Base-by-base conservation (phyloP, 2,888 invertebrate species). In the Lasioglossum zephyrum region DNA sequence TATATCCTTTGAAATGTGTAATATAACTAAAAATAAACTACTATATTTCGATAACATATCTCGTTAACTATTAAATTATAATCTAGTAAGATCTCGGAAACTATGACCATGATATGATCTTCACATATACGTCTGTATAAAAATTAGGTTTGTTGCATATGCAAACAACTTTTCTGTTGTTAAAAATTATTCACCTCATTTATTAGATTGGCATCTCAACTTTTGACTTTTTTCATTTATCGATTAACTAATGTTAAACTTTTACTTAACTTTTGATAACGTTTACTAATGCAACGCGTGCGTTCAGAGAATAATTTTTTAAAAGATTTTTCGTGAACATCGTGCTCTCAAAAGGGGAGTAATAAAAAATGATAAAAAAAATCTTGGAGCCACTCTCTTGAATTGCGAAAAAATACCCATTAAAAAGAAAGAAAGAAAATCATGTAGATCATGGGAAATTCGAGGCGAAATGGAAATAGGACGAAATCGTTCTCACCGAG, bases 401-500 rank as follows among this genome's bases (percentile, higher is more conserved):
- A 63, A 16, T 9, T 22, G 8, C 22, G 66, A 9, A 69, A 69
- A 69, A 22, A 22, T 36, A 39, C 1, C 4, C 22, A 16, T 63
- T 39, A 70, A 69, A 49, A 77, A 63, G 36, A 47, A 39, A 36
- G 13, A 36, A 16, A 26, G 36, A 70, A 31, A 70, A 60, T 77
- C n/a, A 60, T 44, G 53, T 31, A 73, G 66, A 66, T 49, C 18
- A 26, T 41, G 60, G 57, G 18, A 26, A 60, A 82, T 82, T 72
- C 39, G 49, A 4, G 66, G 53, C n/a, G 63, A 78, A 79, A 87
- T 82, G 53, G 79, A 72, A 53, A 74, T 81, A 41, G 36, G 69
- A 63, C 36, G 75, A 75, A 87, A 88, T 87, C 49, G 83, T 86
- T 86, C 66, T 73, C 73, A 26, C 31, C 47, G 66, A 79, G 47